Evolutionary conservation across 2,888 invertebrate genomes (phyloP), one percentile per base, ranked within the genome.

Genomic region (Meta bourneti): DNA sequence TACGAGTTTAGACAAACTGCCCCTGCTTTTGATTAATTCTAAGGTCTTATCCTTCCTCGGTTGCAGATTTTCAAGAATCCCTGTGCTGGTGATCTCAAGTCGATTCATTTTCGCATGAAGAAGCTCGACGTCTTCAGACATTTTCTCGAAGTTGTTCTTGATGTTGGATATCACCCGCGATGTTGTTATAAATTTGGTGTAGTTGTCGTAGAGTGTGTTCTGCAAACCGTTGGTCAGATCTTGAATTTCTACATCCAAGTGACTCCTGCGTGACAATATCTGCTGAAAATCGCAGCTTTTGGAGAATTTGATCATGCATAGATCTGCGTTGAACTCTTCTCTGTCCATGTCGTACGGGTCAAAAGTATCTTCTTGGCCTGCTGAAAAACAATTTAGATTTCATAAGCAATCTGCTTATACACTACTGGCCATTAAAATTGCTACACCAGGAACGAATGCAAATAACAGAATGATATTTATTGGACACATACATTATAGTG

Each of bases 311-410:
- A 82, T 7, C 19, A 91, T 78, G 19, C 70, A 91, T 13, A 91
- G 34, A 11, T 54, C 72, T 6, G 79, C 9, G 61, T 91, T 91
- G 61, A 91, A 91, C 19, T 91, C 91, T 69, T 91, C 91, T 52
- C 71, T 82, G 34, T 91, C 82, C 71, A 91, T 48, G 19, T 91
- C 72, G n/a, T 16, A 82, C 1, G 91, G 91, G 61, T 91, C 87
- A 11, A 82, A 87, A 13, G 34, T 11, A 7, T 81, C 86, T 52
- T 61, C 34, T 80, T 80, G 5, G 19, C 20, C 86, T 83, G 34
- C 49, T 71, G 72, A 6, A 34, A 69, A 34, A 20, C 20, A 8
- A 34, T n/a, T 20, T 54, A 54, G 8, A 8, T n/a, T n/a, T 16
- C 19, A 70, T 11, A 8, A n/a, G 16, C 9, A 8, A 70, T n/a